A percentile compares a stretch with the other conserved stretches of the same genome.
Conservation (phyloP, 2,113 vertebrate species). For the Okapia johnstoni region DNA sequence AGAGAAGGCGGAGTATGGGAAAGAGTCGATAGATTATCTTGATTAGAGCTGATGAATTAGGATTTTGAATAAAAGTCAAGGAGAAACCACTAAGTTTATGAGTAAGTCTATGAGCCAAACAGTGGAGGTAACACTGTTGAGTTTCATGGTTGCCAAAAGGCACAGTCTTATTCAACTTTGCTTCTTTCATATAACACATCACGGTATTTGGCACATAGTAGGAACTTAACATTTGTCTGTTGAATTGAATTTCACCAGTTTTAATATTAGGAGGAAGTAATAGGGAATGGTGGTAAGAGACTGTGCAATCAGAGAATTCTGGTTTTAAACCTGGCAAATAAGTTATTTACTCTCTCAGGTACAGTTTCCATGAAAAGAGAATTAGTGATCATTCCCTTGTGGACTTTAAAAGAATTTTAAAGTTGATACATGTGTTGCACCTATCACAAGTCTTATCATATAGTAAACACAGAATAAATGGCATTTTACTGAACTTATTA, state of each 20-base stretch:
- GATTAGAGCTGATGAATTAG: background rate
- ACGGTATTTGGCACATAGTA: background rate
- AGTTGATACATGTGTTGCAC: background rate
- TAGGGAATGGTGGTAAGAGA: background rate
- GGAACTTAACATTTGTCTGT: background rate
- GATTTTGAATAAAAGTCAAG: background rate
- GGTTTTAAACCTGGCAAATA: background rate
- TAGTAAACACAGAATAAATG: background rate
- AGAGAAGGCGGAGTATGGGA: background rate
- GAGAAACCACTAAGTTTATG: background rate
- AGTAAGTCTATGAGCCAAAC: background rate
- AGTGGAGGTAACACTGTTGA: background rate
- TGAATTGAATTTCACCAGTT: background rate
- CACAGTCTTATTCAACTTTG: background rate
- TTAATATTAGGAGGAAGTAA: background rate
- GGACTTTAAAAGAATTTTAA: background rate
- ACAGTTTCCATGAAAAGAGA: background rate
- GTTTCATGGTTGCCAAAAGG: background rate
- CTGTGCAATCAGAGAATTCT: background rate
- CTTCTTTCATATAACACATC: background rate
- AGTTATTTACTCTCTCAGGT: conserved; percentile 15
- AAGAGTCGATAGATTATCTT: background rate
- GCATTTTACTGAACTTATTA: background rate
- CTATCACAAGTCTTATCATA: background rate
- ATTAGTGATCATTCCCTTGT: background rate